Conservation (phyloP, 2,113 vertebrate species). For the Butastur rufipennis region DNA sequence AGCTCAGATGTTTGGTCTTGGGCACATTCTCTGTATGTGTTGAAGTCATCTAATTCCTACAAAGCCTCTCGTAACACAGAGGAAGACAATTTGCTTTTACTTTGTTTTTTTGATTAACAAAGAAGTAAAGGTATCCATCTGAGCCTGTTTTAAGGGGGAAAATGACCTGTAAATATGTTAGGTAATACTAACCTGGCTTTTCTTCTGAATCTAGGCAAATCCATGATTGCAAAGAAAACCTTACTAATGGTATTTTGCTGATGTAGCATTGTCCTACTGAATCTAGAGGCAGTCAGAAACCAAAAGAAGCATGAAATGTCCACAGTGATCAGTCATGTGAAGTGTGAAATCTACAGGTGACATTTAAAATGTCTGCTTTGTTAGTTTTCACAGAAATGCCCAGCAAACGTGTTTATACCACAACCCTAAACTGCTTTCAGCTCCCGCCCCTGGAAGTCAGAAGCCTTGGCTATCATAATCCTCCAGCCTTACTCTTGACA, state of each 20-base stretch:
- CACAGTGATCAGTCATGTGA: not conserved
- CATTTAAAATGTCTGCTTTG: not conserved
- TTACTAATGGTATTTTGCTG: not conserved
- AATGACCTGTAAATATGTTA: not conserved
- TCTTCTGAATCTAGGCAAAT: not conserved
- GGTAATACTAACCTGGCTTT: not conserved
- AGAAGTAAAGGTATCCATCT: not conserved
- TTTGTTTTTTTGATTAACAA: not conserved
- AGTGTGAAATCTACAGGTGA: not conserved
- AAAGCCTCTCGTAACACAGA: not conserved
- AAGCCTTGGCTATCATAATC: slow-evolving; percentile 19
- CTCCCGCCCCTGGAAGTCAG: not conserved
- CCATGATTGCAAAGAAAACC: not conserved
- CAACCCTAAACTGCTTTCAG: not conserved
- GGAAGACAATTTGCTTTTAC: not conserved
- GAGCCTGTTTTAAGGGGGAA: not conserved
- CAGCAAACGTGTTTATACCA: not conserved
- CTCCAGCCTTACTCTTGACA: not conserved
- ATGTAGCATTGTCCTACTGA: not conserved
- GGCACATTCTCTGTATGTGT: not conserved
- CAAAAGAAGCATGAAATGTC: not conserved
- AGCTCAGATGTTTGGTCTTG: not conserved
- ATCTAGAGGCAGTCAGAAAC: not conserved
- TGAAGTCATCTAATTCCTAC: not conserved
- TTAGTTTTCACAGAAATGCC: not conserved